Evolutionary conservation across 1,140 invertebrate genomes (phyloP), one percentile per base, ranked within the genome.

Genomic region (Monochamus saltuarius): DNA sequence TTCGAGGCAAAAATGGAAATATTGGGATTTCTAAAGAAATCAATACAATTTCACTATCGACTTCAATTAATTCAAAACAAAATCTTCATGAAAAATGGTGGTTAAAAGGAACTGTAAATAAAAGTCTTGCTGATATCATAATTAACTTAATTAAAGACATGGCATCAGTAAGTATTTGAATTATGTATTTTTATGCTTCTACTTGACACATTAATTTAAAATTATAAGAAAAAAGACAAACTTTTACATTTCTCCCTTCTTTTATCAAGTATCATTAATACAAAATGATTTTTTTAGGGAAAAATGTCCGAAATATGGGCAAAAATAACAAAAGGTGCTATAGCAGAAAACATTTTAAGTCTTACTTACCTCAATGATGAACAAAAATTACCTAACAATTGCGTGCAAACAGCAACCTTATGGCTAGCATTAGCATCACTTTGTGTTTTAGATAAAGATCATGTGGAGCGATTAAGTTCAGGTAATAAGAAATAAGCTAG

Each of bases 351-450:
- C 64, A 92, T 97, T 63, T 73, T 95, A 29, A 89, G 90, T 73
- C 78, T 98, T 10, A 95, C 94, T 0, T 86, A 89, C 66, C 74
- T 97, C 16, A 84, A 85, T 59, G 92, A 95, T 67, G 79, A 81
- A 38, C 84, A 88, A 51, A 83, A 94, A 57, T 79, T 81, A 16
- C 89, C 92, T 0, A 78, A 83, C 36, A 82, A 87, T 56, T 97
- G 94, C 77, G 81, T 96, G 36, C 84, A 85, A 65, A 89, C 87
- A 46, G 89, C 94, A 2, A 89, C 89, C 13, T 78, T 97, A 7
- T 99, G 97, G 97, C 75, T 98, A 46, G 90, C 95, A 0, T 78
- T 99, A 29, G 92, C 95, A 34, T 92, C 96, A 0, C 82, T 99
- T 0, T 96, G 95, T 79, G 92, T 98, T 2, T 80, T 97, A 22